Base-by-base conservation (phyloP, 2,888 invertebrate species). In the Dicyrtoma fusca region DNA sequence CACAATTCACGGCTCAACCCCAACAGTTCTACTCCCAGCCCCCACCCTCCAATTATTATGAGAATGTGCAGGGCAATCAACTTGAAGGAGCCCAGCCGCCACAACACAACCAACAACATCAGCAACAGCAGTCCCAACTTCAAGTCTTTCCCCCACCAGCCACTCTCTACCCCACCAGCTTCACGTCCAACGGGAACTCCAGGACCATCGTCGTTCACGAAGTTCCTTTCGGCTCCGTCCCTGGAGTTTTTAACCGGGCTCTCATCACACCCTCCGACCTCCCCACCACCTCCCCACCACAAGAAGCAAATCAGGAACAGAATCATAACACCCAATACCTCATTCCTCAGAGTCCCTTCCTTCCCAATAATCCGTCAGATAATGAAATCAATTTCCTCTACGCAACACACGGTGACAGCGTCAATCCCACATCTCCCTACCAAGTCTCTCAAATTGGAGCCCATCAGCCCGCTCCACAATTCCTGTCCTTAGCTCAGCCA, bases 141-240 rank as follows among this genome's bases (percentile, higher is more conserved):
- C 63, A 70, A 70, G 1, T 44, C 34, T 23, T 25, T 11, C 59
- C 44, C 13, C 45, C 45, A 23, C 34, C 25, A 1, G 26, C 57
- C 2, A 19, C 5, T 44, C n/a, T 44, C 6, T 68, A 45, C 25
- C 68, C 68, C 3, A 68, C 57, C 1, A 68, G 68, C 17, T 68
- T 42, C 45, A 45, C 62, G 25, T 45, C 69, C 57, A 64, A 45
- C 45, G 69, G 53, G 3, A 72, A 72, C 47, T 65, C 72, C 25
- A 59, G 66, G 10, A 69, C 74, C 11, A 72, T 74, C 19, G 72
- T 74, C 14, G 64, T 74, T 34, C 74, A 74, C 44, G 72, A 74
- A 66, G 45, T 72, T 26, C 62, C 71, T n/a, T 51, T 21, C 19
- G 45, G n/a, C 3, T 17, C 55, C 25, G 13, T 42, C 14, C 51